Percentiles rank a stretch among this genome's conserved stretches.
These are phyloP conservation scores for Petaurus breviceps DNA, from an alignment of 2,113 vertebrate species.

Conservation along the genomic window DNA sequence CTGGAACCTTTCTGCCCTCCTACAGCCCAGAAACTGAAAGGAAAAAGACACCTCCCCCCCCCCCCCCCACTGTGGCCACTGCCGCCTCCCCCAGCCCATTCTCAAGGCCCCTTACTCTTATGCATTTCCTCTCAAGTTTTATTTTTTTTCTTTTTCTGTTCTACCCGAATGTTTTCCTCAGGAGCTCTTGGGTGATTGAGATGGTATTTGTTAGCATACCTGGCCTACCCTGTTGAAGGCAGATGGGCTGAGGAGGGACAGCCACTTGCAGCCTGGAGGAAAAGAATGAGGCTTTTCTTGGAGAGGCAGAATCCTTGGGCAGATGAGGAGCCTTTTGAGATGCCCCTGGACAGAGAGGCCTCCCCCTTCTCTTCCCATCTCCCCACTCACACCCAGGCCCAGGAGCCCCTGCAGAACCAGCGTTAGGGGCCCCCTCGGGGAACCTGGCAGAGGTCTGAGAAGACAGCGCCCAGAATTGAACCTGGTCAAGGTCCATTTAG, in stretches of 20 bases:
- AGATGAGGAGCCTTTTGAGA: background rate
- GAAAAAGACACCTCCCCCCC: conserved; percentile 58
- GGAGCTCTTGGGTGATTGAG: conserved; percentile 42
- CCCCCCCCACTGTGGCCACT: background rate
- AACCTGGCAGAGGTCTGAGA: background rate
- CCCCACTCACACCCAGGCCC: background rate
- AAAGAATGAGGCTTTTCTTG: background rate
- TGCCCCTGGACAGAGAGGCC: too few relatives aligned
- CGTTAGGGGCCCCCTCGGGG: background rate
- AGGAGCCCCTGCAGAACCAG: background rate
- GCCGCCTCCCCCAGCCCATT: conserved; percentile 29
- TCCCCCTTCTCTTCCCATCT: too few relatives aligned
- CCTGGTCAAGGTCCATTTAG: background rate
- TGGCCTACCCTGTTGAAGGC: rapidly evolving
- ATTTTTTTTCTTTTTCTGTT: conserved; percentile 34
- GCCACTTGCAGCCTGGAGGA: background rate
- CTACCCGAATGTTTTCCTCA: conserved; percentile 63
- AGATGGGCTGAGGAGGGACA: background rate
- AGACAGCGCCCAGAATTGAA: background rate
- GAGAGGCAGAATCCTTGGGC: background rate
- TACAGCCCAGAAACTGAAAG: conserved; percentile 75
- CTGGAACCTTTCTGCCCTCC: conserved; percentile 65
- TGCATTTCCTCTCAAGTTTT: conserved; percentile 46
- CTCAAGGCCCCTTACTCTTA: conserved; percentile 60
- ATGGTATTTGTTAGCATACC: conserved; percentile 59